A percentile compares a stretch with the other conserved stretches of the same genome.
Conservation (phyloP, 2,888 invertebrate genomes). For the Ormia ochracea region DNA sequence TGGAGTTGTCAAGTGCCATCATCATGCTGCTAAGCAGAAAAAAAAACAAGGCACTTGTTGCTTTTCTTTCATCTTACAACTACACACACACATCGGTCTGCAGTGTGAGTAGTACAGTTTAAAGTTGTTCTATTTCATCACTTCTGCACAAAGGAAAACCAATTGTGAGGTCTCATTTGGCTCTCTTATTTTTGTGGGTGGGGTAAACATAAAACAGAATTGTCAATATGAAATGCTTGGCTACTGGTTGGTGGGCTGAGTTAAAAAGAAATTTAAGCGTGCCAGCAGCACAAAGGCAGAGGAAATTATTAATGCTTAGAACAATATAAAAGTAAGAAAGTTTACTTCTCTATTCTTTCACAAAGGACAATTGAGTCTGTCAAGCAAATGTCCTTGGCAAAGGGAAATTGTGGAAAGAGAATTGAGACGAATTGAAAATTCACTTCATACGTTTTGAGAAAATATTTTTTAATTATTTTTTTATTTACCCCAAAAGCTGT, state of each 20-base stretch:
- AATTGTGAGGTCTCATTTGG: slow-evolving; percentile 55
- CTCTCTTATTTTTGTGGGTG: slow-evolving; percentile 1
- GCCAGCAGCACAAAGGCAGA: slow-evolving; percentile 38
- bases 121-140: slow-evolving; percentile 11
- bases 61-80: neutral
- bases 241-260: neutral
- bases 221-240: neutral
- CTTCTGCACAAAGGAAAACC: slow-evolving; percentile 48
- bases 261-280: slow-evolving; percentile 10
- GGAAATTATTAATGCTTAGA: slow-evolving; percentile 63
- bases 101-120: neutral
- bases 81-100: neutral
- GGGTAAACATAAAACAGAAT: neutral
- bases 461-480: no score
- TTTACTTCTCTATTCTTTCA: neutral
- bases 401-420: slow-evolving; percentile 3
- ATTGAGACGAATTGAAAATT: no score
- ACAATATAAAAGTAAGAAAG: slow-evolving; percentile 39
- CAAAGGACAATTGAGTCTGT: neutral
- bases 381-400: slow-evolving; percentile 44
- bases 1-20: slow-evolving; percentile 58
- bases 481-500: no score
- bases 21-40: no score
- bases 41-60: slow-evolving; percentile 51
- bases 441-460: no score